Base-by-base conservation (phyloP, 2,113 vertebrate species). In the Cyanoramphus novaezelandiae region DNA sequence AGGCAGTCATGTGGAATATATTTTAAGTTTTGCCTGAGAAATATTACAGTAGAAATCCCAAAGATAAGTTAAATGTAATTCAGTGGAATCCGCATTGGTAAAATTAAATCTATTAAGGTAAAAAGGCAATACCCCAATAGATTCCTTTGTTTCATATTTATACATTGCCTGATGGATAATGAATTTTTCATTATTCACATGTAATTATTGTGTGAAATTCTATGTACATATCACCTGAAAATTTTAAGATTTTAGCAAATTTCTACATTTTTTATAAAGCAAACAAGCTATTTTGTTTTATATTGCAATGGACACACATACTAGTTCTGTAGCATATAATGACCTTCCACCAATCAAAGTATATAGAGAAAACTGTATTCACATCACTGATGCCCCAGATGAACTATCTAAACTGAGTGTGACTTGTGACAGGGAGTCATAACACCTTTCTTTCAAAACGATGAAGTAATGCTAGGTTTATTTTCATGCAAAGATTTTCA, bases 11-110 rank as follows among this genome's bases (percentile, higher is more conserved):
- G 74, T 31, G 11, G 29, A 93, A 80, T 35, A 47, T 31, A 33
- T 49, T 91, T 82, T 60, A 85, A 46, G 21, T 55, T 90, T 69
- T 88, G 20, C 16, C 20, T 44, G 10, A 53, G 33, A 92, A 94
- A 74, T 76, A 62, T 27, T 72, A 71, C 55, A 3, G 52, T 49
- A 75, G 28, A 16, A 85, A 76, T 37, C 43, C 5, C 8, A 70
- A 86, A 78, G 17, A 23, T 10, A 82, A 90, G 2, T 27, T 69
- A 64, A n/a, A 76, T 23, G 4, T n/a, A 85, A 85, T 67, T 76
- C 25, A 86, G 28, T 46, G 23, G 82, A 76, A 64, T 79, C 43
- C 79, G 35, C 52, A 60, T 29, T 41, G 12, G 10, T 25, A 80
- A 77, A 87, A 88, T 55, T 29, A 77, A 77, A 77, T 31, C 20